Evolutionary conservation across 2,797 vertebrate genomes (phyloP), one percentile per base, ranked within the genome.

Genomic region (Artibeus lituratus): DNA sequence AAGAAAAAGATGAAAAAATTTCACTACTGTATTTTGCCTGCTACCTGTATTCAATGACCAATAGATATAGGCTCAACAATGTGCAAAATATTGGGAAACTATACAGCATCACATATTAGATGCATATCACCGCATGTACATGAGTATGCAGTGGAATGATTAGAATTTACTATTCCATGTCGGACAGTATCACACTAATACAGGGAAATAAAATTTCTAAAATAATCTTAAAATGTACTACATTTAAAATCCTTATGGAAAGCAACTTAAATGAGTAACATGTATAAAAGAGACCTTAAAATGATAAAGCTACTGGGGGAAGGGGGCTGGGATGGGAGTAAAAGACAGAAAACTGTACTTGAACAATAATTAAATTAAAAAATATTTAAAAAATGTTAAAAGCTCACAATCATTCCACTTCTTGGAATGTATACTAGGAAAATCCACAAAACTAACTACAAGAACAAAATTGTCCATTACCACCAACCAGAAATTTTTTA

Each of bases 1-100:
- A 84, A 84, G 18, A 95, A 92, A 95, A 90, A 87, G 51, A 82
- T 90, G 53, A 84, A 10, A 90, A 82, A 72, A 87, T 73, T 81
- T 39, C 29, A 74, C 42, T 90, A 77, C 44, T 92, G 10, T 69
- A 49, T 72, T 57, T 77, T 94, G 49, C 49, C 11, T 92, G 57
- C 18, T 78, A 84, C 65, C 15, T 70, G 32, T 78, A 53, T 80
- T 76, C 35, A 93, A 26, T 24, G 67, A 77, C 44, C 24, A 84
- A 84, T 22, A 4, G 26, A 82, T 44, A 90, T 90, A 93, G 51
- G 29, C 47, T 84, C 39, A 87, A 85, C 0, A 37, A 35, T n/a
- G 19, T 11, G 39, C 5, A 94, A 44, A 91, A 32, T 8, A 73
- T 14, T 39, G 26, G 39, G 53, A 87, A 94, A 57, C 69, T 32